Base-by-base conservation (phyloP, 2,888 invertebrate species). In the Masnerella sp. region DNA sequence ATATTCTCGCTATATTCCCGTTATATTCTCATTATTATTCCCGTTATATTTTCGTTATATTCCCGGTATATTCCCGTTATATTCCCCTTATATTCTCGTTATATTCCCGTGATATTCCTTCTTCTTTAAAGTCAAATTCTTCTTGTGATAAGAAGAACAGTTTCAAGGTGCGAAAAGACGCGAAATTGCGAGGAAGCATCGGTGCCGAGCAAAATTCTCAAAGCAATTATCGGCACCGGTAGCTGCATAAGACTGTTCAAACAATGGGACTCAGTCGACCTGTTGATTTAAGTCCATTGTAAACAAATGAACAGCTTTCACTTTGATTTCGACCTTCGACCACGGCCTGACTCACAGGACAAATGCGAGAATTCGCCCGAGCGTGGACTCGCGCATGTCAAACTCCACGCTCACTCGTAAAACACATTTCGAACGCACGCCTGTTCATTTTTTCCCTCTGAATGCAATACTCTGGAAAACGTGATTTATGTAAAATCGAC, bases 241-340 rank as follows among this genome's bases (percentile, higher is more conserved):
- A 68, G 68, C 73, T 34, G 51, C 34, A 5, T 45, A 74, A 69
- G 74, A 74, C 59, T 69, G 54, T 68, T 52, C 74, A 74, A 74
- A 74, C 74, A 74, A 74, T 69, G 68, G 56, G 68, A 74, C 69
- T 64, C 62, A 58, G 54, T 59, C 74, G 69, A 74, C 74, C 74
- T 74, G 74, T 74, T 74, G 74, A 74, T 74, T 74, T 74, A 65
- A 74, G 64, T 69, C 64, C 54, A 68, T 52, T 74, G 69, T 74
- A 69, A 74, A 74, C 74, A 74, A 74, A 74, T 74, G 68, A 74
- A 69, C 69, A 54, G 74, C 74, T 74, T 74, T 69, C 64, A 59
- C 74, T 69, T 58, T 64, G 64, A 74, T 69, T 69, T 69, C 64
- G 74, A 64, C 64, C 69, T 74, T 69, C 64, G 58, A 58, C 73